Evolutionary conservation across 2,888 invertebrate species (phyloP), one percentile per base, ranked within the genome.

Genomic region (Cynaeus angustus): DNA sequence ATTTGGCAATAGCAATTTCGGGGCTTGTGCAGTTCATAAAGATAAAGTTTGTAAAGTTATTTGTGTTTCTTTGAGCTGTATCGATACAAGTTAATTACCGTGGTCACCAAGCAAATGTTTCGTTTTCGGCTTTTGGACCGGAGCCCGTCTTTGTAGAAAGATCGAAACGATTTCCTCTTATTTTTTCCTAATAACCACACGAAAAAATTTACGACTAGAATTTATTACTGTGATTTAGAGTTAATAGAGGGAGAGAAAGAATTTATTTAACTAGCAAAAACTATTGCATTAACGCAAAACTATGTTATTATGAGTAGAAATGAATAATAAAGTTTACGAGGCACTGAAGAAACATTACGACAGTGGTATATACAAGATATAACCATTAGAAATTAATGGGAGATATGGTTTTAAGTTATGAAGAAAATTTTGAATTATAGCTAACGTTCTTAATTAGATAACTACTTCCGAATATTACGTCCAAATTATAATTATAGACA

Each of bases 51-150:
- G 48, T 7, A 13, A n/a, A 21, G 30, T 28, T 50, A 50, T 50
- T 50, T 50, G 13, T 28, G 50, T 50, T 50, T 28, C 50, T 50
- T 50, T 50, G 50, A 28, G 26, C n/a, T 50, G 28, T 50, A 50
- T 10, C 48, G 26, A 50, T n/a, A 13, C 21, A 28, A 26, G 50
- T 50, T 50, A 50, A 50, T 50, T 50, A 50, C 10, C 3, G 30
- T 3, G 9, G 14, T 13, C n/a, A 16, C 12, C 46, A 8, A 50
- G 10, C 50, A 50, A 50, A 50, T 50, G 50, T 50, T 50, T 50
- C 50, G 30, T 26, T 26, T 48, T 50, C 28, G 50, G 21, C 10
- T 50, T 28, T 50, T 50, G 50, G 50, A 50, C 5, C 5, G 5
- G 3, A 10, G 50, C 50, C 50, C 50, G 6, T n/a, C 13, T 41